Evolutionary conservation across 2,888 invertebrate species (phyloP).

Genomic region (Criorhina ranunculi): DNA sequence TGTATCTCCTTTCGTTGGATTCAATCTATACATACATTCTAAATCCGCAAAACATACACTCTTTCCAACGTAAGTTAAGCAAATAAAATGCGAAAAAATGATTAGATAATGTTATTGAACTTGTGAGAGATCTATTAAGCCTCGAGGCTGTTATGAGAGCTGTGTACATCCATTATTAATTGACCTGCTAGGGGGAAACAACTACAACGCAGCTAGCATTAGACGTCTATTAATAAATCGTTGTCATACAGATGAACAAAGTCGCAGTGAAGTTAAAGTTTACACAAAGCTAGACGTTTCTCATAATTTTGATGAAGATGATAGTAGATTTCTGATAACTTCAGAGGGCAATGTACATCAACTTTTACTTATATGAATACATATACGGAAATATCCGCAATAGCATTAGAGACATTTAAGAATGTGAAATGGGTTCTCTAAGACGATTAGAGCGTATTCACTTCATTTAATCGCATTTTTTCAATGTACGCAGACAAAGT

Average conservation of each 20-base stretch:
- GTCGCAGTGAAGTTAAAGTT: background rate
- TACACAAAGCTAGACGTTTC: constrained; percentile 9
- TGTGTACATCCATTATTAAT: constrained; percentile 9
- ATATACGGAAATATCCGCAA: constrained; percentile 15
- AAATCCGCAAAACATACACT: background rate
- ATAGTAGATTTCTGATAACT: background rate
- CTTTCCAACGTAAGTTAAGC: background rate
- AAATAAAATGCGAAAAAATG: background rate
- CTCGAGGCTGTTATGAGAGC: background rate
- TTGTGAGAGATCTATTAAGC: constrained; percentile 14
- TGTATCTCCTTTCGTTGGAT: background rate
- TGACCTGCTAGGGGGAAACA: background rate
- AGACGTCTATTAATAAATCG: background rate
- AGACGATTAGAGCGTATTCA: constrained; percentile 24
- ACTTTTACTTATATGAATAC: too few relatives aligned
- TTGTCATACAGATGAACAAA: background rate
- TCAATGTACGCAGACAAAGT: too few relatives aligned
- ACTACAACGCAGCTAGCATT: background rate
- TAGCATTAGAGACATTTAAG: background rate
- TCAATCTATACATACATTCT: background rate
- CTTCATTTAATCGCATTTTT: constrained; percentile 21
- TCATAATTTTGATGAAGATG: background rate
- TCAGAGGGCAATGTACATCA: background rate
- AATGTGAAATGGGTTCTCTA: constrained; percentile 1
- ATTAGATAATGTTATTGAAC: constrained; percentile 19